Percentiles rank a stretch among this genome's conserved stretches.
phyloP scores from a whole-genome alignment of 2,888 invertebrate genomes.

The Scaptomyza parva region DNA sequence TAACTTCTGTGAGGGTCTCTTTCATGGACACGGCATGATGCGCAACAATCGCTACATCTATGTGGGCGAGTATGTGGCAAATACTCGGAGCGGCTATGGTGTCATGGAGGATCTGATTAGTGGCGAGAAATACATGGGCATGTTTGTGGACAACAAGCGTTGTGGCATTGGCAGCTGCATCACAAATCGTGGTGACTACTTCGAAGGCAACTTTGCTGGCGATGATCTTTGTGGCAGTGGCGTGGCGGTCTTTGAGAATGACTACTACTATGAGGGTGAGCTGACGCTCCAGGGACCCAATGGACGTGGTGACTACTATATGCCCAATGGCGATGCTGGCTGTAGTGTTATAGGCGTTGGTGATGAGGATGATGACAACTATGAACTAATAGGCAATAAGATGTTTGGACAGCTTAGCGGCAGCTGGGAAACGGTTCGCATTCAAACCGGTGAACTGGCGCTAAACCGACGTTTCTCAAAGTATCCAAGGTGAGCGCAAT shows the following conservation, averaged over 20 bases:
- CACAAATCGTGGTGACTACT: conserved; percentile 95
- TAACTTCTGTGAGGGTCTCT: conserved; percentile 92
- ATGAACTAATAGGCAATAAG: conserved; percentile 81
- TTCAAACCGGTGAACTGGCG: conserved; percentile 89
- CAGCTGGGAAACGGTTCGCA: conserved; percentile 85
- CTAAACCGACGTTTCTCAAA: conserved; percentile 87
- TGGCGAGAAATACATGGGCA: conserved; percentile 95
- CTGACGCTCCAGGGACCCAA: conserved; percentile 91
- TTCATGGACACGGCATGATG: conserved; percentile 94
- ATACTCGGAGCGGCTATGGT: conserved; percentile 93
- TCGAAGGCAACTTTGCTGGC: conserved; percentile 93
- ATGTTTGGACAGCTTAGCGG: conserved; percentile 82
- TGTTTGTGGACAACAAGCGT: conserved; percentile 93
- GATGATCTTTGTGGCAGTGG: conserved; percentile 93
- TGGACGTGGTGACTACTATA: conserved; percentile 92
- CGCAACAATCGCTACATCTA: conserved; percentile 93
- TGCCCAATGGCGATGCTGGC: conserved; percentile 89
- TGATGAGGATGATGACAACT: conserved; percentile 59
- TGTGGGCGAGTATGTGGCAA: conserved; percentile 94
- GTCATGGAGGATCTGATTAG: conserved; percentile 94
- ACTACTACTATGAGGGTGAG: conserved; percentile 95
- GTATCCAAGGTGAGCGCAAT: conserved; percentile 86
- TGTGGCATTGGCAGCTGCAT: conserved; percentile 94
- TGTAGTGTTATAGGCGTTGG: conserved; percentile 18
- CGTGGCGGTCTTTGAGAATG: conserved; percentile 94